Evolutionary conservation across 2,113 vertebrate genomes (phyloP).

Genomic region (Ranitomeya imitator): DNA sequence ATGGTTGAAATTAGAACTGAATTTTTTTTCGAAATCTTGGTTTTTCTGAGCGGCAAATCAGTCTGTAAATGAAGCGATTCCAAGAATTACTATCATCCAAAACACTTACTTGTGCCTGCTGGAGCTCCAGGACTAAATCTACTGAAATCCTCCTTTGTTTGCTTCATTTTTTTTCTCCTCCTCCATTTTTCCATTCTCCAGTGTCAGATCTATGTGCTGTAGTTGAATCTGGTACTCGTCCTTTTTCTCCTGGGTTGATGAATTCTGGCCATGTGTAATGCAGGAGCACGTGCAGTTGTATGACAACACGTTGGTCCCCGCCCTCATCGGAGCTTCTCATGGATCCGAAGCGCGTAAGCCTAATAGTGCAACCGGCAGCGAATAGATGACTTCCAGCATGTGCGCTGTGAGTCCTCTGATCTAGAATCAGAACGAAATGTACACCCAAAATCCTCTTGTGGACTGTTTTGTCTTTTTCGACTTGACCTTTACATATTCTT

Average conservation of each 20-base stretch:
- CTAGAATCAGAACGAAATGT: neutral
- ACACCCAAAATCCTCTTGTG: neutral
- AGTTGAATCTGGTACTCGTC: neutral
- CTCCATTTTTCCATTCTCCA: neutral
- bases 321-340: slow-evolving; percentile 2
- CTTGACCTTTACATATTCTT: neutral
- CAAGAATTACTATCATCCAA: neutral
- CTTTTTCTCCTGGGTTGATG: neutral
- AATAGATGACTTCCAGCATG: neutral
- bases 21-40: neutral
- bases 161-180: neutral
- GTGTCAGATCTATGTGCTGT: neutral
- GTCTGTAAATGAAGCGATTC: neutral
- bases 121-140: neutral
- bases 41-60: neutral
- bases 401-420: neutral
- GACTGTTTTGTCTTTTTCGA: neutral
- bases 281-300: slow-evolving; percentile 27
- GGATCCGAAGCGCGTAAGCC: neutral
- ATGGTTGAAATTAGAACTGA: neutral
- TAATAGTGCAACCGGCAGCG: neutral
- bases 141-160: neutral
- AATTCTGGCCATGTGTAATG: neutral
- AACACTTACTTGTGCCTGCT: neutral
- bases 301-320: slow-evolving; percentile 3